These are phyloP conservation scores for Euproctis similis DNA, from an alignment of 2,888 invertebrate species.

Conservation along the genomic window DNA sequence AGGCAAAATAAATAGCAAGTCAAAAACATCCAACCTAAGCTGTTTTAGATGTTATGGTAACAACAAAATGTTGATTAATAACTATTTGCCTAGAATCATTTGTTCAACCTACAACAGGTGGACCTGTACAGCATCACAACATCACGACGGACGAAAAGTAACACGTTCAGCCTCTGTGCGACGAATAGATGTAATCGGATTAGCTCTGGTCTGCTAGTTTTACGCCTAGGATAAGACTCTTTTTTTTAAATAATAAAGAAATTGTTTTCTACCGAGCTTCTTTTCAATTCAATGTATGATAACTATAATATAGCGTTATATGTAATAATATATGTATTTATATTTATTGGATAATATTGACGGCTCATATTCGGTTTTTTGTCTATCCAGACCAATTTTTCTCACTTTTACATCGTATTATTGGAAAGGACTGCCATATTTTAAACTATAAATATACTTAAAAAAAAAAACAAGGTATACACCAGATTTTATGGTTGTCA, in stretches of 20 bases:
- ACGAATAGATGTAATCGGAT: conserved; percentile 37
- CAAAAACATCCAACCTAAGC: no score
- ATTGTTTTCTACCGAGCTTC: conserved; percentile 69
- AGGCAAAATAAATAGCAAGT: no score
- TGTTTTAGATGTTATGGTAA: no score
- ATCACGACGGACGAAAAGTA: no score
- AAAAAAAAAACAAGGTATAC: conserved; percentile 14
- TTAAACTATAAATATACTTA: conserved; percentile 44
- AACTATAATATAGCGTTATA: conserved; percentile 42
- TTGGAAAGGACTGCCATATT: conserved; percentile 70
- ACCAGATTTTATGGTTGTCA: conserved; percentile 15
- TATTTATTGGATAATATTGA: conserved; percentile 50
- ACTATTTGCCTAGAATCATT: no score
- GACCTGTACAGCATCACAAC: no score
- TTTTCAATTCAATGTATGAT: conserved; percentile 62
- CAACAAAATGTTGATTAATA: no score
- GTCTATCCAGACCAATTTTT: conserved; percentile 69
- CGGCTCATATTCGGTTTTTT: conserved; percentile 46
- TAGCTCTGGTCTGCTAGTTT: conserved; percentile 62
- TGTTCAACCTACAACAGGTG: no score
- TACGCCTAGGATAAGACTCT: conserved; percentile 59
- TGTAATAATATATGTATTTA: conserved; percentile 33
- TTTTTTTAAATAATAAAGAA: conserved; percentile 41
- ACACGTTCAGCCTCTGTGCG: no score
- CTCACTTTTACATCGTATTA: conserved; percentile 62